A percentile compares a stretch with the other conserved stretches of the same genome.
These are phyloP conservation scores for Haliaeetus leucogaster DNA, from an alignment of 2,113 vertebrate genomes.

Conservation along the genomic window DNA sequence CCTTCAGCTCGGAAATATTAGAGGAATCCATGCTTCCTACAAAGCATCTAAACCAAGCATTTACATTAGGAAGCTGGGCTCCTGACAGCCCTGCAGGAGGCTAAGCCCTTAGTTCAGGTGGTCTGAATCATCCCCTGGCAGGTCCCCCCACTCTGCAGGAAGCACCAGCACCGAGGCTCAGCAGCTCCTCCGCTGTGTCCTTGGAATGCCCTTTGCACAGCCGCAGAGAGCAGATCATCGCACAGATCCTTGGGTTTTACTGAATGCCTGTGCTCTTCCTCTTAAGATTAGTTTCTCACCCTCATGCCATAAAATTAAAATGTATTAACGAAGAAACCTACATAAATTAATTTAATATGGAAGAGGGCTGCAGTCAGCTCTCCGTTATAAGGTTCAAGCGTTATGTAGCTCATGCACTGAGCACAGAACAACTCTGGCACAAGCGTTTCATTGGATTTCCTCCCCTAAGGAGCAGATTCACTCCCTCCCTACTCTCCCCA, in stretches of 20 bases:
- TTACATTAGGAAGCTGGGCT: neutral
- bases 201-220: neutral
- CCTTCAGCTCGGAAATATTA: neutral
- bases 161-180: neutral
- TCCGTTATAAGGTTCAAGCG: fast-evolving
- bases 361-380: neutral
- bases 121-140: neutral
- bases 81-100: neutral
- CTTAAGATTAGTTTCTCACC: neutral
- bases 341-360: neutral
- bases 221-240: neutral
- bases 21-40: neutral
- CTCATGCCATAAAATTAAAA: neutral
- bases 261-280: neutral
- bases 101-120: neutral
- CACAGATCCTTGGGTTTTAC: neutral
- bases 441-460: neutral
- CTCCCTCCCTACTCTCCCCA: neutral
- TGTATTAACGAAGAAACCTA: neutral
- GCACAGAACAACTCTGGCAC: slow-evolving; percentile 1
- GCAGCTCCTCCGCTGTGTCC: neutral
- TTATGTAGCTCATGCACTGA: neutral
- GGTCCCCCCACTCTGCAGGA: neutral
- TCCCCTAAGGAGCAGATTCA: slow-evolving; percentile 42
- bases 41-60: neutral